Base-by-base conservation (phyloP, 2,888 invertebrate genomes). In the Archips xylosteana region DNA sequence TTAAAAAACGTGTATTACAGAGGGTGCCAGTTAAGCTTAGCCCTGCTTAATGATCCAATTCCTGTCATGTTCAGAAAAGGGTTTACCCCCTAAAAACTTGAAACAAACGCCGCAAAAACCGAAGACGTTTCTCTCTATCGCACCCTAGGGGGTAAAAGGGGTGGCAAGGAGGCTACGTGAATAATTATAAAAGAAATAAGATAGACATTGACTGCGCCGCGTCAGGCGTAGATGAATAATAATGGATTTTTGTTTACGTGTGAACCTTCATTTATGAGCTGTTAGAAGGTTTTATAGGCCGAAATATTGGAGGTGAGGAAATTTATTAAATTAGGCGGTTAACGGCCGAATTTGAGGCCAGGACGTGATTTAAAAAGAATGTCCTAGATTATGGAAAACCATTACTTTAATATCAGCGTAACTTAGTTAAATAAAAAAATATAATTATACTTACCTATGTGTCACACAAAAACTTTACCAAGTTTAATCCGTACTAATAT, bases 101-200 rank as follows among this genome's bases (percentile, higher is more conserved):
- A 93, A 94, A 94, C 93, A 94, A 94, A 92, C 93, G 88, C 92
- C 92, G 93, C 94, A 94, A 94, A 94, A 94, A 94, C 94, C 94
- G 90, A 94, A 94, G 94, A 94, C 93, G 94, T 89, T 89, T 87
- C 64, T 87, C 86, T 88, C 88, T 87, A 86, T 86, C 88, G 85
- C 85, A 81, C 88, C 87, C 74, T 47, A 75, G 78, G 83, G 83
- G 83, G 63, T 47, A 45, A 47, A 65, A 79, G 79, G 57, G 76
- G 76, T 79, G 78, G 78, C 80, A 81, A 87, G 91, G 90, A 82
- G 87, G 87, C 83, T 82, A 87, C 85, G 88, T 93, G 94, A 94
- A 94, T 94, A 94, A 94, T 94, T 94, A 94, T 92, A 93, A 94
- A 94, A 94, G 94, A 94, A 94, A 94, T 94, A 94, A 94, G 93